Conservation (phyloP, 2,113 vertebrate species). For the Todiramphus saurophagus region DNA sequence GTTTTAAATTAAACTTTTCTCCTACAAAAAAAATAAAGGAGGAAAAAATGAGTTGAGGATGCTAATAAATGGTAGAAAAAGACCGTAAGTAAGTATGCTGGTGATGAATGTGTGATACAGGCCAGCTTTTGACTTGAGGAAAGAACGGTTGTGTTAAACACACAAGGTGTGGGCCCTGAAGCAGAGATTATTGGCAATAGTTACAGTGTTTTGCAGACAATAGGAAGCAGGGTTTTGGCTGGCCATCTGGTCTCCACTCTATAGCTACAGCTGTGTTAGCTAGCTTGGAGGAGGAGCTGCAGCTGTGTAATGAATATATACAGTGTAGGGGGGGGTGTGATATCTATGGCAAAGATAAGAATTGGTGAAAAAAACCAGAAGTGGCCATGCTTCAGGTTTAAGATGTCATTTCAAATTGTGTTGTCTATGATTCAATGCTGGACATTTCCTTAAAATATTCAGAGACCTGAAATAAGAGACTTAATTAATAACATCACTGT, state of each 20-base stretch:
- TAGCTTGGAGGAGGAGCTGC: slow-evolving; percentile 43
- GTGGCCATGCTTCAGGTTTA: background rate
- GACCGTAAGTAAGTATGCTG: background rate
- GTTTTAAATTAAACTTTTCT: background rate
- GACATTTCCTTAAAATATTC: background rate
- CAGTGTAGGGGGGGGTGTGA: background rate
- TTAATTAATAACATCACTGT: background rate
- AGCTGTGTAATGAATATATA: slow-evolving; percentile 44
- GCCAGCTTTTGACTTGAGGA: background rate
- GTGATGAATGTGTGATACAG: background rate
- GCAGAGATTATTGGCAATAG: background rate
- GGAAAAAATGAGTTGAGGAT: background rate
- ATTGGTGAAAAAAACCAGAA: background rate
- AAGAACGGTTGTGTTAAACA: background rate
- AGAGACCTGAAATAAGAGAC: background rate
- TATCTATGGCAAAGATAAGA: slow-evolving; percentile 29
- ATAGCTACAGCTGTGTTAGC: slow-evolving; percentile 49
- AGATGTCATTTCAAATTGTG: background rate
- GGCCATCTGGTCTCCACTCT: slow-evolving; percentile 42
- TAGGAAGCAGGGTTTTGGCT: slow-evolving; percentile 13
- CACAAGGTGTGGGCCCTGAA: background rate
- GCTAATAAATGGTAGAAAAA: background rate
- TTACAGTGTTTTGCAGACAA: slow-evolving; percentile 10
- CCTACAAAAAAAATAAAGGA: background rate
- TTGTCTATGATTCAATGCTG: background rate